Conservation (phyloP, 2,888 invertebrate species). For the Clivina fossor region DNA sequence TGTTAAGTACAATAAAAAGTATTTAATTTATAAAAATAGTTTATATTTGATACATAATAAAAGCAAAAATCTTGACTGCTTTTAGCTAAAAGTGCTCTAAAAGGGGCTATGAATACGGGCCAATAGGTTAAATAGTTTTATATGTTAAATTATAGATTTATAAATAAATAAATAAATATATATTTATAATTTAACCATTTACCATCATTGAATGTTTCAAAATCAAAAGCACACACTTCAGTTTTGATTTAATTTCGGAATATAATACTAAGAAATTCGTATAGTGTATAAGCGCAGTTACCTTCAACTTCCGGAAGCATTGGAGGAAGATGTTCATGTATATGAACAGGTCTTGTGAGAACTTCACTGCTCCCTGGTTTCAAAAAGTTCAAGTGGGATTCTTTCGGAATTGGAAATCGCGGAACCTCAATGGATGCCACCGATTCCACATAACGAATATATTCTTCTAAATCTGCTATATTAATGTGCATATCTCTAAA, state of each 20-base stretch:
- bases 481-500: conserved; percentile 83
- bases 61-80: too few species aligned
- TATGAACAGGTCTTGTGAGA: conserved; percentile 83
- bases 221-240: not conserved
- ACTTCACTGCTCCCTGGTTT: conserved; percentile 93
- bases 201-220: too few species aligned
- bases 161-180: not conserved
- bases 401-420: conserved; percentile 75
- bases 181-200: not conserved
- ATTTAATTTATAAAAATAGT: too few species aligned
- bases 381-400: conserved; percentile 82
- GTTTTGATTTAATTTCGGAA: not conserved
- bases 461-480: conserved; percentile 81
- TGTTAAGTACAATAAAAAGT: too few species aligned
- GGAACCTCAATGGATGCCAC: conserved; percentile 69
- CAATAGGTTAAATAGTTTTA: too few species aligned
- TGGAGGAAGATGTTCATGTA: conserved; percentile 89
- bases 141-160: too few species aligned
- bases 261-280: not conserved
- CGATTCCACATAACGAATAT: conserved; percentile 81
- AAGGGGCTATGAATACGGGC: too few species aligned
- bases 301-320: conserved; percentile 76
- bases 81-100: too few species aligned
- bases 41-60: too few species aligned
- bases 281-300: conserved; percentile 42